These are phyloP conservation scores for Morpho deidamia DNA, from an alignment of 2,888 invertebrate species.

Conservation along the genomic window DNA sequence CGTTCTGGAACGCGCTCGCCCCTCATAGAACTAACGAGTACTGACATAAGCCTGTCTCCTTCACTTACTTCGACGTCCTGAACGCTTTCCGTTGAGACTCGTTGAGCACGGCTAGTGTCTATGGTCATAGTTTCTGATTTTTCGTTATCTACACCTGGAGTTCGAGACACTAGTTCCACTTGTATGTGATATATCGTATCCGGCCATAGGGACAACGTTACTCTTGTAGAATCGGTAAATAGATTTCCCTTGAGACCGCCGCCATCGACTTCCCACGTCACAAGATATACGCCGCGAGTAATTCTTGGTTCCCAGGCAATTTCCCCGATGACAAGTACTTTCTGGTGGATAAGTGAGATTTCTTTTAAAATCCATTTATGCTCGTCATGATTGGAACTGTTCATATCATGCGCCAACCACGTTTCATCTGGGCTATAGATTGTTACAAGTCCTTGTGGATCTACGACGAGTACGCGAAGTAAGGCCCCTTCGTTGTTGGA, in stretches of 20 bases:
- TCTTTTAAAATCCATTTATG: slow-evolving; percentile 81
- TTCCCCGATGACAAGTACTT: slow-evolving; percentile 84
- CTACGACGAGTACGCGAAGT: slow-evolving; percentile 83
- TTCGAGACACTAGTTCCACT: slow-evolving; percentile 81
- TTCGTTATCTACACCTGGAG: slow-evolving; percentile 80
- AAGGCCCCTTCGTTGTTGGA: slow-evolving; percentile 81
- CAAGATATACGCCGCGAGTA: slow-evolving; percentile 83
- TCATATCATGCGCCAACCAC: slow-evolving; percentile 76
- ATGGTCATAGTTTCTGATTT: slow-evolving; percentile 82
- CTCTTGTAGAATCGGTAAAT: slow-evolving; percentile 88
- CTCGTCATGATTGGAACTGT: slow-evolving; percentile 67
- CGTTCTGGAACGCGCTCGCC: slow-evolving; percentile 76
- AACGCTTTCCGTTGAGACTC: slow-evolving; percentile 81
- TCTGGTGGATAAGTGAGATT: slow-evolving; percentile 85
- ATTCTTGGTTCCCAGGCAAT: slow-evolving; percentile 85
- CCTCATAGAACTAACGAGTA: slow-evolving; percentile 80
- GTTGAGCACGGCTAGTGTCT: slow-evolving; percentile 80
- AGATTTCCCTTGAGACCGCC: slow-evolving; percentile 89
- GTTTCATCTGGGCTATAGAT: slow-evolving; percentile 84
- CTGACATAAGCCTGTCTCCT: slow-evolving; percentile 79
- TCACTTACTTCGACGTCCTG: slow-evolving; percentile 79
- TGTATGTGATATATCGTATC: slow-evolving; percentile 89
- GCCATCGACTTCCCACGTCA: slow-evolving; percentile 91
- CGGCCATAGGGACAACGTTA: slow-evolving; percentile 88
- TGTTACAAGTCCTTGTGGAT: slow-evolving; percentile 83